Evolutionary conservation across 2,797 vertebrate species (phyloP), one percentile per base, ranked within the genome.

Genomic region (Microcaecilia unicolor): DNA sequence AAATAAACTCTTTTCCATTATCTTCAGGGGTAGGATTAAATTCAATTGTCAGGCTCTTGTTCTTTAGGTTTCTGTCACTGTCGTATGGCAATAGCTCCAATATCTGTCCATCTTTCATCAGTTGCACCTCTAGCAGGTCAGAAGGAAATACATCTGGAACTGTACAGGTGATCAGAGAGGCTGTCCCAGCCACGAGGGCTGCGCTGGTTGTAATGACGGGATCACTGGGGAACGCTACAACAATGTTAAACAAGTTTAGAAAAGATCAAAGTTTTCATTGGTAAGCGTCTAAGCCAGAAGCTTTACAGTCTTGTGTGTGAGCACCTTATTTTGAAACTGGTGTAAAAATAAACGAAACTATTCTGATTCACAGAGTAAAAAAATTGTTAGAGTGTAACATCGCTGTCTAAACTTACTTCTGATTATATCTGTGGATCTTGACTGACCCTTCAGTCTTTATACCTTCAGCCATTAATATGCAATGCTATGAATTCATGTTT

Each of bases 201-300:
- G 60, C 51, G 1, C 51, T 64, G 12, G 66, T 43, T 37, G 71
- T 57, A 29, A 97, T 62, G 16, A 85, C 7, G 1, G 88, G 90
- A 46, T 84, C 74, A 9, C 64, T 84, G 1, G 83, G 78, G 28
- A 96, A 88, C 10, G 91, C 93, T 97, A 64, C 7, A 51, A 70
- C 58, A 3, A 34, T 15, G 30, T 61, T n/a, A n/a, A n/a, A n/a
- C n/a, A n/a, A n/a, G n/a, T n/a, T n/a, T n/a, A n/a, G n/a, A n/a
- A n/a, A n/a, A n/a, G n/a, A n/a, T 37, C 59, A 37, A 55, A 24
- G 15, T 12, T 31, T 39, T 12, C 5, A 43, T 17, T 55, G n/a
- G 33, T n/a, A n/a, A n/a, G n/a, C n/a, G n/a, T n/a, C n/a, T n/a
- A n/a, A n/a, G n/a, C n/a, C n/a, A n/a, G n/a, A n/a, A n/a, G n/a